Evolutionary conservation across 2,888 invertebrate species (phyloP), one percentile per base, ranked within the genome.

Genomic region (Augochlorella aurata): DNA sequence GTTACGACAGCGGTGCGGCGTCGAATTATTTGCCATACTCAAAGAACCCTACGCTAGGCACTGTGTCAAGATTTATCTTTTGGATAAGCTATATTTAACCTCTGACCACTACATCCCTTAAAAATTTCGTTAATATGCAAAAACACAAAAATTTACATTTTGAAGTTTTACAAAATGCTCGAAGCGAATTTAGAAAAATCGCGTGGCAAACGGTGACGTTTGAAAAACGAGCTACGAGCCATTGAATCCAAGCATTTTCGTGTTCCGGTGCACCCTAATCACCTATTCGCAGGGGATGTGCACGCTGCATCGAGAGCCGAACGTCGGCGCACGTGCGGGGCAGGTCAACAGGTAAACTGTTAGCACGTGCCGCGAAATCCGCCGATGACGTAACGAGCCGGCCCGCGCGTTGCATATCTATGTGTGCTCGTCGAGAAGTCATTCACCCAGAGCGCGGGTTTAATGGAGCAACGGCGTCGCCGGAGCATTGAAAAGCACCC

Each of bases 361-460:
- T 52, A 68, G 74, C 86, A 85, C 83, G 87, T 82, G 87, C 77
- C 69, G 76, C 73, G 80, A 84, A 80, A 84, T 84, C 50, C 70
- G 66, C 74, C 69, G 80, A 63, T 87, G 85, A 87, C 79, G 84
- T 73, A 87, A 86, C 82, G 71, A 77, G 61, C 14, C 10, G 63
- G 47, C 68, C 75, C 70, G 73, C 65, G 68, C 45, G 65, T 65
- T 65, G 65, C n/a, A 65, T 65, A 65, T 18, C 44, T 58, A 24
- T 24, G 58, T 38, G 18, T 18, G 65, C 65, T 79, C 86, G 88
- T 88, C 85, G 86, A 82, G 82, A 80, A 90, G 91, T 92, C 92
- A 90, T 92, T 92, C 90, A 91, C 90, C 92, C 89, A 89, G 65
- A 44, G 44, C 65, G 5, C 65, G 44, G n/a, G 44, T 65, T 65